These are phyloP conservation scores for Drosophila sordidula DNA, from an alignment of 2,888 invertebrate species.

Conservation along the genomic window DNA sequence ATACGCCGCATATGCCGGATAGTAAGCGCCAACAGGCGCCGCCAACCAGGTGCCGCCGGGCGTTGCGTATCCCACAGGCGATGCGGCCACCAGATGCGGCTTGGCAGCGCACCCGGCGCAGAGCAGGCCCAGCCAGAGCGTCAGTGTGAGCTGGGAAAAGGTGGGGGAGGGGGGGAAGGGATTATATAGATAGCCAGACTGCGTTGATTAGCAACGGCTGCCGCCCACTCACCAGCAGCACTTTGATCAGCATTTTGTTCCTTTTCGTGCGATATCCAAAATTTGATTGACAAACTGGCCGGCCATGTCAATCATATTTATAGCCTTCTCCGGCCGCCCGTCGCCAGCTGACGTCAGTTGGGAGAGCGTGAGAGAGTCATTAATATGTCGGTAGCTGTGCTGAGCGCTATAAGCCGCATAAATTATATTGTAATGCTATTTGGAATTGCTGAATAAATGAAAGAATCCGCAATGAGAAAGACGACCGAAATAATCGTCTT, in stretches of 20 bases:
- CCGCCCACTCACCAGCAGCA: constrained; percentile 61
- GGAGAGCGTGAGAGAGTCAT: constrained; percentile 64
- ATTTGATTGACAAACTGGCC: constrained; percentile 67
- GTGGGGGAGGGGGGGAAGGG: not conserved
- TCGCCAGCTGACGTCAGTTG: constrained; percentile 44
- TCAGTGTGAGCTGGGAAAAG: constrained; percentile 54
- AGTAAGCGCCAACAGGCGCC: constrained; percentile 55
- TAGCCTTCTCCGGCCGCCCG: constrained; percentile 50
- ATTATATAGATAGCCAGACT: too few species aligned
- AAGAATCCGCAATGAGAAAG: constrained; percentile 31
- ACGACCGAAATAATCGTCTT: constrained; percentile 1
- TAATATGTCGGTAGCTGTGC: constrained; percentile 63
- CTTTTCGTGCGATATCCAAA: constrained; percentile 47
- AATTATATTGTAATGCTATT: constrained; percentile 74
- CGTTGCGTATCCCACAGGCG: constrained; percentile 70
- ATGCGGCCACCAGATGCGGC: constrained; percentile 63
- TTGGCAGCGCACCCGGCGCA: constrained; percentile 46
- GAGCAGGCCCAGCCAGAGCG: constrained; percentile 33
- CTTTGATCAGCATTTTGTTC: constrained; percentile 60
- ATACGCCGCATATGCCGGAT: constrained; percentile 73
- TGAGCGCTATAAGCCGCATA: constrained; percentile 66
- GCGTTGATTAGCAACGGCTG: constrained; percentile 1
- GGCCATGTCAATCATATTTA: constrained; percentile 76
- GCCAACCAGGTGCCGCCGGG: constrained; percentile 54
- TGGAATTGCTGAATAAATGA: constrained; percentile 60